Percentiles rank a stretch among this genome's conserved stretches.
These are phyloP conservation scores for Mizuhopecten yessoensis DNA, from an alignment of 1,140 invertebrate genomes.

Conservation along the genomic window DNA sequence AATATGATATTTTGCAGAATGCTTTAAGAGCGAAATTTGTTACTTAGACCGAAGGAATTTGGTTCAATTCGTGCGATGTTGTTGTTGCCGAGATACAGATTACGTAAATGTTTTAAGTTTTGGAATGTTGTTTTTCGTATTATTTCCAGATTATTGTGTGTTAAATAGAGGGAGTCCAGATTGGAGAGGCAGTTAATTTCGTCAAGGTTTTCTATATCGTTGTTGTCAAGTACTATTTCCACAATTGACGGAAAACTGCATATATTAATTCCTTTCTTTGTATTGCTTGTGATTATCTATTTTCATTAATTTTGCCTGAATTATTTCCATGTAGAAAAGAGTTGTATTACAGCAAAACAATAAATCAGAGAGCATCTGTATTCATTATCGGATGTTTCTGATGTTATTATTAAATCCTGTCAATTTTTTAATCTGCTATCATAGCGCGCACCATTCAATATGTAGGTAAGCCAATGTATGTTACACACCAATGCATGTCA, in stretches of 20 bases:
- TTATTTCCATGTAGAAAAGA: too few species aligned
- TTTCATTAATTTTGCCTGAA: too few species aligned
- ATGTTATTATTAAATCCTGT: too few species aligned
- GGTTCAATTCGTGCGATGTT: constrained; percentile 49
- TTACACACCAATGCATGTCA: too few species aligned
- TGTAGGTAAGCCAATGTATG: too few species aligned
- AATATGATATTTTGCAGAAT: constrained; percentile 54
- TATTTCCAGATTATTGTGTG: constrained; percentile 43
- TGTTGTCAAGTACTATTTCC: constrained; percentile 45
- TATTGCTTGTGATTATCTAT: too few species aligned
- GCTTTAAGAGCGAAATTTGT: constrained; percentile 49
- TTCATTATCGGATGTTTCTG: too few species aligned
- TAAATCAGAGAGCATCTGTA: too few species aligned
- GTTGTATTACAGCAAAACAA: too few species aligned
- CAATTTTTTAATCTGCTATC: too few species aligned
- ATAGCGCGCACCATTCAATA: too few species aligned
- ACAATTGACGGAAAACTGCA: constrained; percentile 54
- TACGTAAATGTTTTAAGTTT: constrained; percentile 36
- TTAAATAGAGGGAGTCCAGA: constrained; percentile 50
- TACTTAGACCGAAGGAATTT: constrained; percentile 41
- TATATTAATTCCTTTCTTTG: too few species aligned
- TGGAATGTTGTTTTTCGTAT: constrained; percentile 52
- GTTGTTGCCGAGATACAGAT: constrained; percentile 47
- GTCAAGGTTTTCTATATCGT: constrained; percentile 45
- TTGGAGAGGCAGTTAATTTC: constrained; percentile 45